Evolutionary conservation across 2,888 invertebrate genomes (phyloP).

Genomic region (Caenorhabditis sp.): DNA sequence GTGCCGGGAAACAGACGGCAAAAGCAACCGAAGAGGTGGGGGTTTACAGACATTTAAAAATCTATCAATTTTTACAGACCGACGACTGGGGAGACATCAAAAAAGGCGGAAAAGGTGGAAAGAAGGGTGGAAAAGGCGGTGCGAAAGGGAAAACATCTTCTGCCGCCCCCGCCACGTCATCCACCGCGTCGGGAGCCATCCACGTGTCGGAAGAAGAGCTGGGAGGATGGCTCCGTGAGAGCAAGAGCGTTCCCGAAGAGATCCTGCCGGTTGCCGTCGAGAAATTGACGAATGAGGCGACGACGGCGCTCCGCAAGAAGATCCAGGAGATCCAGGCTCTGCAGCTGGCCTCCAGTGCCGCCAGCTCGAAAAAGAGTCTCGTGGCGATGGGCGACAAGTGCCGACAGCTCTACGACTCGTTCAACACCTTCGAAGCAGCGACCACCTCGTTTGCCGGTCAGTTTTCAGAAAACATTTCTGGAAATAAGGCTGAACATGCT

Average conservation of each 20-base stretch:
- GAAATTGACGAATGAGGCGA: conserved; percentile 8
- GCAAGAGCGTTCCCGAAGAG: conserved; percentile 58
- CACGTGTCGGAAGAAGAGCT: conserved; percentile 30
- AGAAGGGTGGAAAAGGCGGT: conserved; percentile 47
- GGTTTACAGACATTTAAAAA: background rate
- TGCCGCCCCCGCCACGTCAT: conserved; percentile 1
- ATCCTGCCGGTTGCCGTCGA: conserved; percentile 46
- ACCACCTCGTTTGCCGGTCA: conserved; percentile 59
- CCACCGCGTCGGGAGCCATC: background rate
- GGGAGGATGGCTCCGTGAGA: conserved; percentile 51
- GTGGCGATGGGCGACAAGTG: conserved; percentile 59
- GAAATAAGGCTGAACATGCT: too few relatives aligned
- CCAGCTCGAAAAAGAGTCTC: conserved; percentile 60
- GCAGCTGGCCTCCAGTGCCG: conserved; percentile 48
- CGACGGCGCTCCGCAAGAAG: conserved; percentile 21
- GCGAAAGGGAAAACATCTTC: background rate
- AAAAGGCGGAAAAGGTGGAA: conserved; percentile 66
- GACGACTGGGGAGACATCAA: conserved; percentile 70
- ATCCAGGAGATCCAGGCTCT: conserved; percentile 49
- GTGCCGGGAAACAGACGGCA: conserved; percentile 11
- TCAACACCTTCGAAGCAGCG: conserved; percentile 67
- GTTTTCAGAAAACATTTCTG: too few relatives aligned
- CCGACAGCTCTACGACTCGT: conserved; percentile 62
- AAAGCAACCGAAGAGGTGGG: conserved; percentile 49
- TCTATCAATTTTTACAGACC: conserved; percentile 22